Evolutionary conservation across 2,888 invertebrate genomes (phyloP), one percentile per base, ranked within the genome.

Genomic region (Nemurella pictetii): DNA sequence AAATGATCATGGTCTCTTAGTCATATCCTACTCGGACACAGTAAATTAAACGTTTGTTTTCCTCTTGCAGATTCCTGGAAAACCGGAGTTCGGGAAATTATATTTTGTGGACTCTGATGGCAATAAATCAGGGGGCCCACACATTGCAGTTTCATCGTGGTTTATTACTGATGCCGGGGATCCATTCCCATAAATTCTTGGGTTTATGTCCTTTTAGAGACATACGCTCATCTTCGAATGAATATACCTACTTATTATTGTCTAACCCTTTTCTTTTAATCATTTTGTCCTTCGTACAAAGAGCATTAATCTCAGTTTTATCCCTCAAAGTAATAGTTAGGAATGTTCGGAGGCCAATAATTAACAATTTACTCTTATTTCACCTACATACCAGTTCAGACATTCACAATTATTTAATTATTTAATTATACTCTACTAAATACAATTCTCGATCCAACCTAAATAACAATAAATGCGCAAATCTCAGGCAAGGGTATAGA

Each of bases 381-480:
- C 82, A 82, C 55, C 82, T 82, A 72, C 82, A 82, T 72, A 26
- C 29, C 55, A 72, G 12, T 82, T 29, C 28, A 82, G 82, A 82
- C 82, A 36, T 82, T 72, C 28, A 82, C 82, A 82, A 82, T 82
- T 82, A 72, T 82, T 82, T 82, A 82, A 82, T 82, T 82, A 29
- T 82, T 82, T 82, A 72, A 82, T 82, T 82, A 82, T 82, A 82
- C 82, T 82, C 72, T 72, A 28, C 72, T 82, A 82, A 78, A 72
- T 72, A 82, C 26, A 26, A 72, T 82, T 29, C 29, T 82, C 27
- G 55, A 28, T 82, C 26, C 72, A 82, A 55, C 72, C 29, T 55
- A 82, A 72, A 82, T 82, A 82, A 82, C 72, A 72, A 82, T 82
- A 82, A 82, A 72, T 55, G 72, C 82, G 55, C 82, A 30, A 78